Evolutionary conservation across 1,140 invertebrate genomes (phyloP), one percentile per base, ranked within the genome.

Genomic region (Pseudomyrmex gracilis): DNA sequence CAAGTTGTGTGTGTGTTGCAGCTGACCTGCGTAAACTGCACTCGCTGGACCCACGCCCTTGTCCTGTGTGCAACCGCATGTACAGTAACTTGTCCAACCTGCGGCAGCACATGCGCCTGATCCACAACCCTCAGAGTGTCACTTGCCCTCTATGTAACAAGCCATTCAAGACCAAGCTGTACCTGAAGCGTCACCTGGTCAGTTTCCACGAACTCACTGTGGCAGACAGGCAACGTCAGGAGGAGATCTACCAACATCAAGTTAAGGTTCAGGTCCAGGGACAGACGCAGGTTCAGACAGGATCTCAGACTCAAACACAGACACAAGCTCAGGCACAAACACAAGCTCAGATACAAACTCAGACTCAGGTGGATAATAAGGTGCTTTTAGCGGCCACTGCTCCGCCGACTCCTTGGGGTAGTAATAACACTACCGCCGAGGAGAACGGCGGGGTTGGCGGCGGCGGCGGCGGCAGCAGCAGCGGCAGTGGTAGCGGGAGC

Each of bases 21-120:
- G 94, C 93, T 94, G 94, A 94, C 93, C 94, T 94, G 93, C 94
- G 93, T 92, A 96, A 95, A 94, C 95, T 95, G 93, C 95, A 96
- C 94, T 96, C 95, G 92, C 94, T 96, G 94, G 96, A 96, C 93
- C 96, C 96, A 91, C 94, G 96, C 90, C 96, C 96, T 87, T 97
- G 97, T 95, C 96, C 95, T 92, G 96, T 96, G 94, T 97, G 97
- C 95, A 96, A 96, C 90, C 96, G 96, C 92, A 96, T 96, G 93
- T 97, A 97, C 95, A 97, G 96, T 95, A 97, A 97, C 95, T 95
- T 97, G 93, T 97, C 96, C 92, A 97, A 97, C 95, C 95, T 97
- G 92, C 95, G 96, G 89, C 97, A 97, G 94, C 96, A 97, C 94
- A 96, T 97, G 95, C 96, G 96, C 91, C 96, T 97, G 87, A 97